Conservation (phyloP, 2,888 invertebrate species). For the Neocrepidodera transversa region DNA sequence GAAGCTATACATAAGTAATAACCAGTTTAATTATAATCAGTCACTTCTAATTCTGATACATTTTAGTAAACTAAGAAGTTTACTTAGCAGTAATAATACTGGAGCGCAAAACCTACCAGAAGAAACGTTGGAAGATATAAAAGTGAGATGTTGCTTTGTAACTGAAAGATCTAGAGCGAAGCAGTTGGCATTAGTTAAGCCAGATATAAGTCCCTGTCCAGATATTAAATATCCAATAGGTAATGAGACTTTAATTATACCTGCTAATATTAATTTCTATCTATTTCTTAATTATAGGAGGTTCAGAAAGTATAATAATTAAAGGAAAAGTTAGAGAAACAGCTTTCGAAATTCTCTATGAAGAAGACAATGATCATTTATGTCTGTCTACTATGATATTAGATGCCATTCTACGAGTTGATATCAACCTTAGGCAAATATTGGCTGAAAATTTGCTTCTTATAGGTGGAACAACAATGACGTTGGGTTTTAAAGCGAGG, state of each 20-base stretch:
- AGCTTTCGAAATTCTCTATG: slow-evolving; percentile 85
- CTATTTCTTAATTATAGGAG: slow-evolving; percentile 44
- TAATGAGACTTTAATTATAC: not conserved
- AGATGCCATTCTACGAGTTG: slow-evolving; percentile 81
- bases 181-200: slow-evolving; percentile 61
- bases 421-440: slow-evolving; percentile 79
- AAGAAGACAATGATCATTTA: slow-evolving; percentile 81
- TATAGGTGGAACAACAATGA: slow-evolving; percentile 85
- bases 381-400: slow-evolving; percentile 86
- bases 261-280: not conserved
- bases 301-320: slow-evolving; percentile 69
- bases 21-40: too few species aligned
- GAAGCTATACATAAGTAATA: slow-evolving; percentile 71
- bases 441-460: slow-evolving; percentile 86
- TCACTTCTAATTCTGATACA: not conserved
- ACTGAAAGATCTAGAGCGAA: slow-evolving; percentile 75
- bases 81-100: slow-evolving; percentile 61
- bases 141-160: slow-evolving; percentile 88
- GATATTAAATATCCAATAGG: slow-evolving; percentile 71
- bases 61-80: slow-evolving; percentile 53
- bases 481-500: slow-evolving; percentile 83
- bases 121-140: slow-evolving; percentile 76
- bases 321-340: slow-evolving; percentile 79
- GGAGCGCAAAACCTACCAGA: slow-evolving; percentile 63
- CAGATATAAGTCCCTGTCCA: slow-evolving; percentile 64